Evolutionary conservation across 2,888 invertebrate species (phyloP), one percentile per base, ranked within the genome.

Genomic region (Conchocele bisecta): DNA sequence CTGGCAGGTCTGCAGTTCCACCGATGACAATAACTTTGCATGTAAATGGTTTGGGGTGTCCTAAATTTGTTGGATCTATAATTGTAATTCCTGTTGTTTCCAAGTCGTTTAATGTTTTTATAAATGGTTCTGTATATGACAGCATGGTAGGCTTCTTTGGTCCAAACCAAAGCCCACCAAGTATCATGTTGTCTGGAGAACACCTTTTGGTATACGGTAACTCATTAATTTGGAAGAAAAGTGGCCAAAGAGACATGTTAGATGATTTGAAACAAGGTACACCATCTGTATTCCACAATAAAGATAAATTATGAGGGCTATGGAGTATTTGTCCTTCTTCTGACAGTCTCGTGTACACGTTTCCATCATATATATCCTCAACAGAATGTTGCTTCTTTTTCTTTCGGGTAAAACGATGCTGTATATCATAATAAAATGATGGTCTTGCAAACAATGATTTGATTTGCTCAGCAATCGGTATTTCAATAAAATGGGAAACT

Each of bases 1-100:
- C 79, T 28, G 79, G 75, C 24, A 79, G 53, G 37, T 79, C 75
- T 17, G 79, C 79, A 37, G 79, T 71, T 26, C 65, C 73, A 58
- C 74, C 59, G 4, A 76, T 42, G 11, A 78, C 11, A 51, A 56
- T 46, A 15, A 33, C 46, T 39, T 60, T 60, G 31, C 24, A 20
- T n/a, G 13, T 17, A 13, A 42, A 26, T 46, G 24, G 17, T 35
- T 28, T 33, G 17, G 53, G 11, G 31, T 50, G 15, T 35, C 22
- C 7, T 46, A 35, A 17, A 65, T 28, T 29, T 35, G 11, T 35
- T 35, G 11, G 11, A 35, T 11, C n/a, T 35, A n/a, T 35, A 13
- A 35, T 35, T 35, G 33, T 44, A 7, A 64, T 35, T 17, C 73
- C 64, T 51, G 46, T 35, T 31, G n/a, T 61, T 50, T 75, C 70